Base-by-base conservation (phyloP, 1,140 invertebrate species). In the Melitaea cinxia region DNA sequence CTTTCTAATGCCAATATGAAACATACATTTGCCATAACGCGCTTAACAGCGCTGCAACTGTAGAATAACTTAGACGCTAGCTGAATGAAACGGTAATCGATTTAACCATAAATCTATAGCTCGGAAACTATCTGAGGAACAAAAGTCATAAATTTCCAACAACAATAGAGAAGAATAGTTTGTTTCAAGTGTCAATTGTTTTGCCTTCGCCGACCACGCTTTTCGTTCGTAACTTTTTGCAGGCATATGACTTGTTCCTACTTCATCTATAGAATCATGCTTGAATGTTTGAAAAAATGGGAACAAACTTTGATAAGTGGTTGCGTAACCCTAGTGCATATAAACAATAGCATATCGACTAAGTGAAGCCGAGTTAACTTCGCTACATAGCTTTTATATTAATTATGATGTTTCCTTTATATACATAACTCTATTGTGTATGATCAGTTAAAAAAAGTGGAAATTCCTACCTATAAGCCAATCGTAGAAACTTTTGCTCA, bases 101-200 rank as follows among this genome's bases (percentile, higher is more conserved):
- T 67, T 61, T 26, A 54, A 50, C 52, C 65, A 67, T 67, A 67
- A 72, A 68, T 68, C 70, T 67, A 55, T 28, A 57, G 68, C 60
- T 49, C 54, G 57, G 58, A 65, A 72, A 72, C 70, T 72, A 72
- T 72, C 65, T 61, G 52, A 55, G 65, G 69, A 72, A 72, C 69
- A 72, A 72, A 72, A 72, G 57, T 68, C 70, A 72, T 72, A 72
- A 72, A 72, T 72, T 68, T 42, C 65, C 49, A 54, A 49, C 55
- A 35, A 54, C 47, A 21, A 47, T 49, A 52, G 12, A 12, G 59
- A 58, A 60, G 56, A 72, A 64, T 56, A 72, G 70, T 65, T 68
- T 72, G 70, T 72, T 59, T 33, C 61, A 50, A 64, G 65, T 72
- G 70, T 72, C 70, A 68, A 72, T 72, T 72, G 70, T 72, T 72